Conservation (phyloP, 2,797 vertebrate genomes). For the Euthynnus affinis region DNA sequence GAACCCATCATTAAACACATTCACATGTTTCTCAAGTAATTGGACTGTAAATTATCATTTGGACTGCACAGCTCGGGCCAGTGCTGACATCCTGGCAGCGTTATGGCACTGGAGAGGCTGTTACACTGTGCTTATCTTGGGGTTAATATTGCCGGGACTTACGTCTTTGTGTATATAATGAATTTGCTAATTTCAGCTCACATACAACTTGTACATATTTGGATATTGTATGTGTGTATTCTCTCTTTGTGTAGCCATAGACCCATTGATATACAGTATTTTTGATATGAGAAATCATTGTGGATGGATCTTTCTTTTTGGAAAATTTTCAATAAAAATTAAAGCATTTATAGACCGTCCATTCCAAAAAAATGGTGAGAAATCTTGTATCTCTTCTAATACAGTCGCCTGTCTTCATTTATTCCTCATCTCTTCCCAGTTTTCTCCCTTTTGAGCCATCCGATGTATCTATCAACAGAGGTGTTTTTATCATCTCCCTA, state of each 20-base stretch:
- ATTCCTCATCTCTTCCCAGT: background rate
- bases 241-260: constrained; percentile 85
- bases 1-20: constrained; percentile 54
- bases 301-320: constrained; percentile 69
- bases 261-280: constrained; percentile 84
- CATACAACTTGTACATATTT: constrained; percentile 89
- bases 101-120: constrained; percentile 36
- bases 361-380: constrained; percentile 20
- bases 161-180: constrained; percentile 81
- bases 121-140: constrained; percentile 43
- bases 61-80: constrained; percentile 49
- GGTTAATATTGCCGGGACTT: constrained; percentile 57
- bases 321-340: constrained; percentile 63
- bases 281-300: constrained; percentile 86
- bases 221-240: constrained; percentile 84
- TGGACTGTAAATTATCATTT: constrained; percentile 62
- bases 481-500: constrained; percentile 44
- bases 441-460: constrained; percentile 27
- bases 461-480: constrained; percentile 33
- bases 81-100: constrained; percentile 26
- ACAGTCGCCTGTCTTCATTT: constrained; percentile 35
- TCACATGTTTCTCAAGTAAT: constrained; percentile 51
- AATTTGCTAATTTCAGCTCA: constrained; percentile 79
- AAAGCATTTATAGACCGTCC: constrained; percentile 62
- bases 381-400: constrained; percentile 39